Conservation (phyloP, 2,888 invertebrate genomes). For the Leucania comma region DNA sequence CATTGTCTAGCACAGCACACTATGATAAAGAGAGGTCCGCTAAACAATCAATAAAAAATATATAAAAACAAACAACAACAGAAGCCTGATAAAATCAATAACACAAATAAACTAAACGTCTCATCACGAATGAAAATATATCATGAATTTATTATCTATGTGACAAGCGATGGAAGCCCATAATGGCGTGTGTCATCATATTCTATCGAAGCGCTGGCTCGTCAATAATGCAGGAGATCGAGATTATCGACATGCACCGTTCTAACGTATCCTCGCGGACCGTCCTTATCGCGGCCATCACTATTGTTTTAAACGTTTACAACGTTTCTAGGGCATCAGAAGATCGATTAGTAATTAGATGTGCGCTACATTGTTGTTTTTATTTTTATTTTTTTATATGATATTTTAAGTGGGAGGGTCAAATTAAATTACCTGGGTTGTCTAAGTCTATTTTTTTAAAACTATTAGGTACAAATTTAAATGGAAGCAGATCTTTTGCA, state of each 20-base stretch:
- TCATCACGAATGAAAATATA: constrained; percentile 80
- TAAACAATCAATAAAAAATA: constrained; percentile 28
- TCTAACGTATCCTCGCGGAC: constrained; percentile 79
- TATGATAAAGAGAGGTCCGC: background rate
- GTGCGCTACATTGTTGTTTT: constrained; percentile 63
- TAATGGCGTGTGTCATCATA: constrained; percentile 88
- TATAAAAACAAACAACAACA: constrained; percentile 57
- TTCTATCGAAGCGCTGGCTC: constrained; percentile 84
- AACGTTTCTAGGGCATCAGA: constrained; percentile 78
- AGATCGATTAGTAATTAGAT: constrained; percentile 80
- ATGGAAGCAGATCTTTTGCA: background rate
- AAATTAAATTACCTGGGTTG: constrained; percentile 14
- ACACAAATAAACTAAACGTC: constrained; percentile 77
- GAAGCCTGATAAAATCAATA: constrained; percentile 69
- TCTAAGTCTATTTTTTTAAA: background rate
- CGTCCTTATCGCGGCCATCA: constrained; percentile 82
- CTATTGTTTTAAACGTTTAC: constrained; percentile 84
- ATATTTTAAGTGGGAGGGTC: constrained; percentile 14
- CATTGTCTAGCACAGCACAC: constrained; percentile 56
- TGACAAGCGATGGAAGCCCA: constrained; percentile 80
- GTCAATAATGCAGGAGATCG: constrained; percentile 87
- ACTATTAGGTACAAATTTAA: background rate
- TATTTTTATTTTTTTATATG: constrained; percentile 46
- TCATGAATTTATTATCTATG: constrained; percentile 81
- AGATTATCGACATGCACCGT: constrained; percentile 88